phyloP scores from a whole-genome alignment of 2,113 vertebrate species.

The Rallus limicola region DNA sequence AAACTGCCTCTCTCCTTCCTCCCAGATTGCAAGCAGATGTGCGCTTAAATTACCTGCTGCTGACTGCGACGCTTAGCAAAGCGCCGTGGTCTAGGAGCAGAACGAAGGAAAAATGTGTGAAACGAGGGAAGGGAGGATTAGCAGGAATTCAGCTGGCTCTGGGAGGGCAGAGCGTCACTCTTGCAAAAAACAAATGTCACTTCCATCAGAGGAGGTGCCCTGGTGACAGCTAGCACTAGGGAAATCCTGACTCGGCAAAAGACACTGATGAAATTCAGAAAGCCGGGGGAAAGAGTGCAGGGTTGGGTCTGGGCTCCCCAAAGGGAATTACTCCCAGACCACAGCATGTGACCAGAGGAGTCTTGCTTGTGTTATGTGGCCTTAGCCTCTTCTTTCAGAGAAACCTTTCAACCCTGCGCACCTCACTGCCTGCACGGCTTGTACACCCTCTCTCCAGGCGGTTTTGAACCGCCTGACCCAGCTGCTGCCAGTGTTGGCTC shows the following conservation, averaged over 20 bases:
- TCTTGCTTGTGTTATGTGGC: not conserved
- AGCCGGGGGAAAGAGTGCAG: not conserved
- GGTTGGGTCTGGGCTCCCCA: not conserved
- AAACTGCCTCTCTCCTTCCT: slow-evolving; percentile 37
- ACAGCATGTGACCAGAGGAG: not conserved
- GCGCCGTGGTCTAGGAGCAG: not conserved
- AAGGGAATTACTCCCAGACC: not conserved
- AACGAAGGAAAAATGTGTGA: slow-evolving; percentile 22
- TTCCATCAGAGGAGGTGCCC: not conserved
- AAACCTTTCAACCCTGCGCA: not conserved
- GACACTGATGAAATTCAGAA: not conserved
- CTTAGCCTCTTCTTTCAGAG: not conserved
- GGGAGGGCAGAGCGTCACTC: not conserved
- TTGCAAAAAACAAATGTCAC: not conserved
- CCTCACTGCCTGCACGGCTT: accelerated
- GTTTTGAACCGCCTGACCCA: not conserved
- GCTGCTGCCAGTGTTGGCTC: not conserved
- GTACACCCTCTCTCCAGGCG: not conserved
- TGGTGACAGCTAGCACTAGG: not conserved
- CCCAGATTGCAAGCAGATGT: slow-evolving; percentile 73
- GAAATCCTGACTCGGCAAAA: not conserved
- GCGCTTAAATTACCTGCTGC: slow-evolving; percentile 58
- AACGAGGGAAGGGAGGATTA: slow-evolving; percentile 20
- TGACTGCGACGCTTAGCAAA: slow-evolving; percentile 14
- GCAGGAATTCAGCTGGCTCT: slow-evolving; percentile 34